A percentile compares a stretch with the other conserved stretches of the same genome.
Evolutionary conservation across 2,888 invertebrate species (phyloP).

Genomic region (Chaetogeoica ovagalla): DNA sequence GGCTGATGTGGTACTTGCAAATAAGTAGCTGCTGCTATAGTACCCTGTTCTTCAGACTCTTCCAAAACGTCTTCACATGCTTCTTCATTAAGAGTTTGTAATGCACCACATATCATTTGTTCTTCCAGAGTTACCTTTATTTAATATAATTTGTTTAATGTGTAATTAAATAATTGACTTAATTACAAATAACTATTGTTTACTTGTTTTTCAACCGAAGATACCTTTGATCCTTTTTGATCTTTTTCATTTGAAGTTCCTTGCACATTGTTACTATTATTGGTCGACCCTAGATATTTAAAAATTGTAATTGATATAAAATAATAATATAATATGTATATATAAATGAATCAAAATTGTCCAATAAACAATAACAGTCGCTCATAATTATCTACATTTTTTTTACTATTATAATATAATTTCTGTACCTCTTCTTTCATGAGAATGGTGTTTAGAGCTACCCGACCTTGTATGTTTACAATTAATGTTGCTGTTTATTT

Average conservation of each 20-base stretch:
- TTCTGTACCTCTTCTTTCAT: slow-evolving; percentile 59
- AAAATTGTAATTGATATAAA: background rate
- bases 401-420: background rate
- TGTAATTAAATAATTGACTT: no score
- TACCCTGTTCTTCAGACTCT: slow-evolving; percentile 61
- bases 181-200: background rate
- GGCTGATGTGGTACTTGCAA: slow-evolving; percentile 50
- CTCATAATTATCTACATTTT: background rate
- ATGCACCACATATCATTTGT: slow-evolving; percentile 91
- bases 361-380: background rate
- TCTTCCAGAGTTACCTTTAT: slow-evolving; percentile 87
- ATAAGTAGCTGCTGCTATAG: slow-evolving; percentile 54
- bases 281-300: slow-evolving; percentile 37
- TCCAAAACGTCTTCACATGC: slow-evolving; percentile 88
- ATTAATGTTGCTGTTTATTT: slow-evolving; percentile 59
- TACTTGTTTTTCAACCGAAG: slow-evolving; percentile 50
- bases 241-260: slow-evolving; percentile 36
- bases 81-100: slow-evolving; percentile 90
- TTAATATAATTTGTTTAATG: slow-evolving; percentile 55
- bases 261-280: slow-evolving; percentile 28
- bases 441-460: slow-evolving; percentile 54
- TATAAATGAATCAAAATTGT: background rate
- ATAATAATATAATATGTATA: background rate
- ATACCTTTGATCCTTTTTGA: slow-evolving; percentile 36
- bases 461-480: slow-evolving; percentile 56